phyloP scores from a whole-genome alignment of 2,797 vertebrate species.

The Hipposideros larvatus region DNA sequence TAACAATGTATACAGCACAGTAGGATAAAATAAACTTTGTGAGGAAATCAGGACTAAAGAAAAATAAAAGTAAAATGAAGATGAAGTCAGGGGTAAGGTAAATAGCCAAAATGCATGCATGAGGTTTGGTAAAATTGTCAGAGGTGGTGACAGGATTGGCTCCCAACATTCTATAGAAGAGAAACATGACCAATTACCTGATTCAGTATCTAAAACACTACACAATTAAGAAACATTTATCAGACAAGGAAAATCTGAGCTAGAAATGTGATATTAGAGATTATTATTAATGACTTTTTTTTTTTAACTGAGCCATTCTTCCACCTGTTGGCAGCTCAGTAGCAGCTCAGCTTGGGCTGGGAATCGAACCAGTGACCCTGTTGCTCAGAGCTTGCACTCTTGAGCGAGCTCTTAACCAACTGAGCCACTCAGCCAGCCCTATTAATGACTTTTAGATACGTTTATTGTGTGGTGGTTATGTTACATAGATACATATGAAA shows the following conservation, averaged over 20 bases:
- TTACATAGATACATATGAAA: neutral
- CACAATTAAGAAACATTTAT: conserved; percentile 25
- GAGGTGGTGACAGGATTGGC: neutral
- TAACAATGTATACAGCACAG: neutral
- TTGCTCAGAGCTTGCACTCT: too few relatives aligned
- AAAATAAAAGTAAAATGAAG: neutral
- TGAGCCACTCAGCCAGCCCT: too few relatives aligned
- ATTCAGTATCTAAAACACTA: neutral
- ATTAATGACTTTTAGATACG: neutral
- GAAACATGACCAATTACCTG: neutral
- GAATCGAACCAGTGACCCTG: too few relatives aligned
- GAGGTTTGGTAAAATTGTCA: neutral
- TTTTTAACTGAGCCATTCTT: too few relatives aligned
- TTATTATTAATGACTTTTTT: conserved; percentile 1
- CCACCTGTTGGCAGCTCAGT: too few relatives aligned
- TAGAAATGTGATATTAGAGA: neutral
- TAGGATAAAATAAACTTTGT: neutral
- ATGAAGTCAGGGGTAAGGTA: neutral
- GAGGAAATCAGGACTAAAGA: neutral
- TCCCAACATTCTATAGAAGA: neutral
- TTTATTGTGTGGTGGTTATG: neutral
- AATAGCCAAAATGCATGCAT: neutral
- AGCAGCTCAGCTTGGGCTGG: too few relatives aligned
- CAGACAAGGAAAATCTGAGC: neutral
- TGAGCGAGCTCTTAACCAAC: too few relatives aligned